A percentile compares a stretch with the other conserved stretches of the same genome.
These are phyloP conservation scores for Brachyrhaphis roseni DNA, from an alignment of 2,797 vertebrate genomes.

Conservation along the genomic window DNA sequence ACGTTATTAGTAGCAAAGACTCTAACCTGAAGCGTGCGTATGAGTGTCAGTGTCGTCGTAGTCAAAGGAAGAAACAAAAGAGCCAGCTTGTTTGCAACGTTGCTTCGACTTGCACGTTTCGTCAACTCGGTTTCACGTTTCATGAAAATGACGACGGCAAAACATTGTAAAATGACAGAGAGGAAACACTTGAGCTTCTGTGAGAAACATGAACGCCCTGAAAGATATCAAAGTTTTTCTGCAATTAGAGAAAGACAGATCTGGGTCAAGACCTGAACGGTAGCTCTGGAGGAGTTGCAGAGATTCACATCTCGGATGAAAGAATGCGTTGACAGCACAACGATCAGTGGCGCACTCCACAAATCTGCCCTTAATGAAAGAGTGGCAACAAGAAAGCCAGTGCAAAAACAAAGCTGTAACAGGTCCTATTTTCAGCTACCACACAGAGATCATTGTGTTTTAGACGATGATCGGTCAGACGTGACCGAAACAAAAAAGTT, in stretches of 20 bases:
- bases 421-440: not conserved
- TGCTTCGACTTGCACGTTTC: not conserved
- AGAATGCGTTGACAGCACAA: not conserved
- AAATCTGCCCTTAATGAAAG: not conserved
- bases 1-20: not conserved
- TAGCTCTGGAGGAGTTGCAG: not conserved
- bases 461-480: not conserved
- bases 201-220: constrained; percentile 63
- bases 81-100: constrained; percentile 9
- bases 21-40: constrained; percentile 35
- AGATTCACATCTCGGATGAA: not conserved
- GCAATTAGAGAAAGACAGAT: constrained; percentile 48
- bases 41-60: constrained; percentile 28
- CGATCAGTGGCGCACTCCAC: not conserved
- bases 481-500: not conserved
- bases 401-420: not conserved
- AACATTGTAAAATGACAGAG: constrained; percentile 68
- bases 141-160: not conserved
- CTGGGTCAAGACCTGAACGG: constrained; percentile 23
- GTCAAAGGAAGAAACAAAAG: constrained; percentile 47
- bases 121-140: not conserved
- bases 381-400: not conserved
- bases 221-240: not conserved
- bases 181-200: constrained; percentile 67
- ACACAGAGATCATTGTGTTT: not conserved